Evolutionary conservation across 2,888 invertebrate species (phyloP), one percentile per base, ranked within the genome.

Genomic region (Macrophya annulata): DNA sequence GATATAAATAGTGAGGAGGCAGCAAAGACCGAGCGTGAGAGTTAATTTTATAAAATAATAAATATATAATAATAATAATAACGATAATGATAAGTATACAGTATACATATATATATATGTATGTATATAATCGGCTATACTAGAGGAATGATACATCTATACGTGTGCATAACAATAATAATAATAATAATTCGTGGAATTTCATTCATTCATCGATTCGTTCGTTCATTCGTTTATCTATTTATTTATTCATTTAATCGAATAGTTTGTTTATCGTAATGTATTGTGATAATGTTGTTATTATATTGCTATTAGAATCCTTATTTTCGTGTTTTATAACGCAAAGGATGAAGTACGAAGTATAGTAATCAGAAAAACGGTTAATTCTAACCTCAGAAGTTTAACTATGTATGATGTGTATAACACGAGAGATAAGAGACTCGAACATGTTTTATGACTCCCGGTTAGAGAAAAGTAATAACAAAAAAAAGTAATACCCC

Each of bases 1-100:
- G 93, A 93, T 93, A 93, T 93, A 93, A 93, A 93, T 93, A 93
- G 93, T 92, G 93, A 93, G 90, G 93, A 93, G 89, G 89, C 91
- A 87, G 89, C 90, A 86, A 93, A 89, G 90, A 91, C 87, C 87
- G 93, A 93, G 87, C 89, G 92, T 92, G 91, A 93, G 91, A 93
- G 92, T 92, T 87, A 87, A 83, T 85, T 86, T 86, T 81, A 62
- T 86, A 6, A 55, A n/a, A 55, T 51, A n/a, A 15, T 62, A 37
- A 51, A 81, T 21, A 62, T n/a, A 25, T 62, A 3, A 62, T 25
- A 21, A 62, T 15, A 6, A 72, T 65, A 15, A 72, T 40, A 15
- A 72, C 15, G 43, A 17, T 12, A 25, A 12, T 31, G 31, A 31
- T 31, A 31, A 31, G 31, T 31, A 31, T 31, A 31, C 31, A 31